Evolutionary conservation across 1,140 invertebrate genomes (phyloP).

Genomic region (Drosophila ogumai): DNA sequence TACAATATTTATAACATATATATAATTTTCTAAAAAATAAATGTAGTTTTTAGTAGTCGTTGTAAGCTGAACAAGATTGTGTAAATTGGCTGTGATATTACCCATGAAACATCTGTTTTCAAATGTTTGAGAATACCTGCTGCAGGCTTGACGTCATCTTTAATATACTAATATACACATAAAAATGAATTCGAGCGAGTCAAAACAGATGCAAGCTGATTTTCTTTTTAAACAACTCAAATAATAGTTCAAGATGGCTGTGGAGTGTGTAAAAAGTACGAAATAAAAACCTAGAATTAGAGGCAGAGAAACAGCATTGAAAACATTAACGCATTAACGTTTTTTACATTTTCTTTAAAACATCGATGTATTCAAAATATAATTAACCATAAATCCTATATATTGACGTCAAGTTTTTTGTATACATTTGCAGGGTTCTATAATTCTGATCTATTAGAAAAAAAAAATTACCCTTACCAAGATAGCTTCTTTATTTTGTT

Average conservation of each 20-base stretch:
- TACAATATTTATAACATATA: too few species aligned
- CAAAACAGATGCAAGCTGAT: slow-evolving; percentile 36
- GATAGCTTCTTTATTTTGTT: too few species aligned
- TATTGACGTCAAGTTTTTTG: too few species aligned
- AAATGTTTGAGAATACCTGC: not conserved
- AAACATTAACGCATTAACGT: not conserved
- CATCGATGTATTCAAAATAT: too few species aligned
- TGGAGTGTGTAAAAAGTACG: not conserved
- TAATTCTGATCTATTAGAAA: too few species aligned
- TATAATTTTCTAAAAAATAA: not conserved
- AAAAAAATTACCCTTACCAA: too few species aligned
- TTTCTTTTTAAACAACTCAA: slow-evolving; percentile 5
- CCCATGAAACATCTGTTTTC: slow-evolving; percentile 4
- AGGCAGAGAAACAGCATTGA: not conserved
- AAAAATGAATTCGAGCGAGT: slow-evolving; percentile 13
- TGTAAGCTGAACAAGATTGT: not conserved
- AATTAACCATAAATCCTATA: too few species aligned
- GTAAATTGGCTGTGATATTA: not conserved
- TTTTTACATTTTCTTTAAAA: too few species aligned
- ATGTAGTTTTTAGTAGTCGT: too few species aligned
- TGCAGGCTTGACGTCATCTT: slow-evolving; percentile 8
- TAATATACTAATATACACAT: not conserved
- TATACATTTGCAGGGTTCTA: too few species aligned
- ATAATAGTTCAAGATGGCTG: not conserved
- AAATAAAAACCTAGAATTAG: not conserved